Base-by-base conservation (phyloP, 2,888 invertebrate genomes). In the Apoda limacodes region DNA sequence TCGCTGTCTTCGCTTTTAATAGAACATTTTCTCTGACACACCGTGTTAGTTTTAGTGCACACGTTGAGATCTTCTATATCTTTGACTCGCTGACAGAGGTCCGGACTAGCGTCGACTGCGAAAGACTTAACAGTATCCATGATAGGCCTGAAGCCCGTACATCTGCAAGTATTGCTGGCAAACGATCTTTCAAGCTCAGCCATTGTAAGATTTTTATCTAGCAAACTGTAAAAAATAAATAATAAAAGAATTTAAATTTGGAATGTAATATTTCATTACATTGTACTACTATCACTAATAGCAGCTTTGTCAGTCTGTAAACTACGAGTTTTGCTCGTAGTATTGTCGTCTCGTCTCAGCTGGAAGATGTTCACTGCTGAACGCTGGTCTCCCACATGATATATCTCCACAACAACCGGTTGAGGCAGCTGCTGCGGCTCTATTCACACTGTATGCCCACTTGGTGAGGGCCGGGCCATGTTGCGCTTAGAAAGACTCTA, bases 71-170 rank as follows among this genome's bases (percentile, higher is more conserved):
- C 75, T 50, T 80, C 80, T 6, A 81, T 78, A n/a, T 78, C 88
- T 1, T 54, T 58, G 17, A 85, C 71, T 39, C 41, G 53, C 12
- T 82, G 63, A 2, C 63, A 63, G 5, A 86, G 58, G 28, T 74
- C 52, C n/a, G 83, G 71, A 4, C 82, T 67, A 4, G 85, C 83
- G 49, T 89, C 87, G 0, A 56, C 59, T 1, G 87, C 88, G 41
- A 89, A 86, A 0, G 89, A 85, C 54, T 91, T 90, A 62, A 91
- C 87, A 2, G 89, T 84, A 51, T 92, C 90, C 36, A 91, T 53
- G 35, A 92, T 92, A 1, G 91, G 86, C 1, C 90, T 75, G 55
- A 88, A 92, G 0, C 92, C 92, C 0, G 92, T 92, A 50, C 92
- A 92, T 5, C 92, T 82, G 41, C 92, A 92, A 4, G 92, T 87